Evolutionary conservation across 1,140 invertebrate species (phyloP).

Genomic region (Microplitis demolitor): DNA sequence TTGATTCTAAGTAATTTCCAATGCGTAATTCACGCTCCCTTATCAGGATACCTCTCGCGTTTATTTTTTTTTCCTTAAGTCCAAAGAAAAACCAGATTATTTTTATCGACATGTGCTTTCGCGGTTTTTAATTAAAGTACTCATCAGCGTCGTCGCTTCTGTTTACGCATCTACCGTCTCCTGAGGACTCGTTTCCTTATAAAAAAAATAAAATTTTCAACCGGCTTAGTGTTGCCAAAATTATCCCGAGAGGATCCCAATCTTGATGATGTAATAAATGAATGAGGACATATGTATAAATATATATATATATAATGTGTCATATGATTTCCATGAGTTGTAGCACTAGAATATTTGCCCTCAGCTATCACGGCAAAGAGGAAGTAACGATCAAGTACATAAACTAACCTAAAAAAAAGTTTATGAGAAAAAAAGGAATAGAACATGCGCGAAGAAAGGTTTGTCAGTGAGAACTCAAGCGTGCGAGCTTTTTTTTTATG

Average conservation of each 20-base stretch:
- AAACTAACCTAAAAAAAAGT: no score
- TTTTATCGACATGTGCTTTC: background rate
- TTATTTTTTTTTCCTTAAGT: background rate
- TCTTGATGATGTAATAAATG: background rate
- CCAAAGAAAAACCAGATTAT: background rate
- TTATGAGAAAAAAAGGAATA: background rate
- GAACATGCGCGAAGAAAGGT: conserved; percentile 19
- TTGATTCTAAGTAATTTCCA: conserved; percentile 57
- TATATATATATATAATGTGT: no score
- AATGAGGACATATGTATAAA: no score
- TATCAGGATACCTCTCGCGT: conserved; percentile 13
- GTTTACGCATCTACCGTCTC: no score
- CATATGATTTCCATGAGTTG: no score
- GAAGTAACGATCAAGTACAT: background rate
- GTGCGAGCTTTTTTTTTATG: conserved; percentile 23
- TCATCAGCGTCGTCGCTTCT: background rate
- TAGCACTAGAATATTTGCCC: background rate
- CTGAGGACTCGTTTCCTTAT: no score
- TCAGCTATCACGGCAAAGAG: background rate
- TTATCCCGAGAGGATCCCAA: conserved; percentile 15
- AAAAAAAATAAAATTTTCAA: background rate
- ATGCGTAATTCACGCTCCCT: conserved; percentile 52
- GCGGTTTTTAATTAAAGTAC: background rate
- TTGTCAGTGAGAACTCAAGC: background rate
- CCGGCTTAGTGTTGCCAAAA: conserved; percentile 20